Evolutionary conservation across 2,888 invertebrate species (phyloP).

Genomic region (Andrena chrysosceles): DNA sequence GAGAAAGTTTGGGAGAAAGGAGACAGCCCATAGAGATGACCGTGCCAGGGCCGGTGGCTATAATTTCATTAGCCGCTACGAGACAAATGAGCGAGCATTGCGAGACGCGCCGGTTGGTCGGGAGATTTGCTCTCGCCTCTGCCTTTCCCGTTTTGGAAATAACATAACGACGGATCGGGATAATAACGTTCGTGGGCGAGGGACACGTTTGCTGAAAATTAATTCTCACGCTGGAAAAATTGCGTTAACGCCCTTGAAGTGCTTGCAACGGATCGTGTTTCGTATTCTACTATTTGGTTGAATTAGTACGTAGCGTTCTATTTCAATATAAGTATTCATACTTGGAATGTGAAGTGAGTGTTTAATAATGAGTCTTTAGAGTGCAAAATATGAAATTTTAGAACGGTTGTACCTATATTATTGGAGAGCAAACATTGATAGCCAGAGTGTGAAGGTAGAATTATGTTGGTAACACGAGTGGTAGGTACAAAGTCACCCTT

Average conservation of each 20-base stretch:
- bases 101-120: constrained; percentile 84
- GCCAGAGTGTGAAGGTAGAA: no score
- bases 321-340: no score
- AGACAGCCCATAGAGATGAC: constrained; percentile 77
- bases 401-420: no score
- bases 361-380: no score
- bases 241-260: constrained; percentile 13
- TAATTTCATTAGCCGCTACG: constrained; percentile 87
- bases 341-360: no score
- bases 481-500: neutral
- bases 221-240: constrained; percentile 53
- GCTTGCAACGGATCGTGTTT: no score
- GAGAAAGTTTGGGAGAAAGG: constrained; percentile 57
- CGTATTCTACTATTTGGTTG: no score
- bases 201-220: constrained; percentile 50
- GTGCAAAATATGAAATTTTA: no score
- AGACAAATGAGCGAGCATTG: constrained; percentile 86
- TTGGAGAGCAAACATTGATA: no score
- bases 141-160: constrained; percentile 53
- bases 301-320: no score
- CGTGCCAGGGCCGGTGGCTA: constrained; percentile 82
- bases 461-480: neutral
- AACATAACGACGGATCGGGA: constrained; percentile 56
- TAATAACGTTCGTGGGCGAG: constrained; percentile 42
- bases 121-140: constrained; percentile 76